phyloP scores from a whole-genome alignment of 2,797 vertebrate species.

The Manis javanica region DNA sequence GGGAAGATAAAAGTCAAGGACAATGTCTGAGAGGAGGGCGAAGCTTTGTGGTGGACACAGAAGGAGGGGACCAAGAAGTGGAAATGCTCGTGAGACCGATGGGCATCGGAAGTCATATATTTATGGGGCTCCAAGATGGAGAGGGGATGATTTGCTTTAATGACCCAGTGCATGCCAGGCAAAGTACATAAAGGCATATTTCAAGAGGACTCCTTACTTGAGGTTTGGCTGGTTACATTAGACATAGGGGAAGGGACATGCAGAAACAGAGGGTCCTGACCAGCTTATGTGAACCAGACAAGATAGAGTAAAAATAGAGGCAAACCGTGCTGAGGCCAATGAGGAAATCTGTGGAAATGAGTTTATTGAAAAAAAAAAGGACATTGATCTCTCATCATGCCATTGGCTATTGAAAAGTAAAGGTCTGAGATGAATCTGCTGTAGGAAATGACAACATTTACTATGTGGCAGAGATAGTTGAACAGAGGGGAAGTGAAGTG shows the following conservation, averaged over 20 bases:
- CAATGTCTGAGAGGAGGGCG: background rate
- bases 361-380: background rate
- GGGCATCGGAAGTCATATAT: background rate
- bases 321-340: background rate
- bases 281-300: background rate
- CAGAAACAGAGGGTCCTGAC: background rate
- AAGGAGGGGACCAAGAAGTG: background rate
- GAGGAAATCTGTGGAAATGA: background rate
- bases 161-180: background rate
- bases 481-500: background rate
- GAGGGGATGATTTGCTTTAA: background rate
- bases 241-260: background rate
- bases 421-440: background rate
- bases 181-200: background rate
- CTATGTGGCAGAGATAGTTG: background rate
- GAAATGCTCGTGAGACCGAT: background rate
- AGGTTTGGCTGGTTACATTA: background rate
- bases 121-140: background rate
- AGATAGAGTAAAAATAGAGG: background rate
- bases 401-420: background rate
- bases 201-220: background rate
- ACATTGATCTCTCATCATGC: fast-evolving
- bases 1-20: background rate
- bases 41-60: background rate
- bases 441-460: background rate